Evolutionary conservation across 2,888 invertebrate genomes (phyloP).

Genomic region (Cosmia trapezina): DNA sequence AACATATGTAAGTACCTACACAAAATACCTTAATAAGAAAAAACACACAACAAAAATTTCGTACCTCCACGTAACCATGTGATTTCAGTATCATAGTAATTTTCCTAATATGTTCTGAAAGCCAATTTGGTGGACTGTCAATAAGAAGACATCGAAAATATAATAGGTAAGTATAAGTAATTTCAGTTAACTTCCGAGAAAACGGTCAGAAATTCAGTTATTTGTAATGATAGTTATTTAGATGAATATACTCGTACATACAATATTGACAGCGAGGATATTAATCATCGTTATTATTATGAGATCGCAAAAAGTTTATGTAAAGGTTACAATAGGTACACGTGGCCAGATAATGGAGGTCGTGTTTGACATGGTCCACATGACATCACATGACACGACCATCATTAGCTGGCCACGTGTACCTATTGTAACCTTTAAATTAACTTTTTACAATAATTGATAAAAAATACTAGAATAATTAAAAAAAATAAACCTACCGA

Average conservation of each 20-base stretch:
- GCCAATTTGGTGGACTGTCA: conserved; percentile 20
- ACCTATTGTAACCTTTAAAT: too few relatives aligned
- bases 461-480: too few relatives aligned
- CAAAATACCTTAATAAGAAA: background rate
- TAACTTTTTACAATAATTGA: too few relatives aligned
- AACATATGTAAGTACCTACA: background rate
- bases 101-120: background rate
- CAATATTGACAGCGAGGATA: too few relatives aligned
- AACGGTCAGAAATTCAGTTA: background rate
- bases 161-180: background rate
- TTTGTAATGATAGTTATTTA: background rate
- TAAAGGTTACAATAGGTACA: too few relatives aligned
- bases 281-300: too few relatives aligned
- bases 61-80: background rate
- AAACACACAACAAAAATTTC: background rate
- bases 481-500: background rate
- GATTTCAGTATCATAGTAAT: background rate
- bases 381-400: too few relatives aligned
- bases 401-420: too few relatives aligned
- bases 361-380: too few relatives aligned
- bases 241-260: too few relatives aligned
- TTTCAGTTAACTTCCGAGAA: background rate
- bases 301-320: too few relatives aligned
- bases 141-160: background rate
- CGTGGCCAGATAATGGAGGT: too few relatives aligned